These are phyloP conservation scores for Hydrotaea cyrtoneurina DNA, from an alignment of 2,888 invertebrate genomes.

Conservation along the genomic window DNA sequence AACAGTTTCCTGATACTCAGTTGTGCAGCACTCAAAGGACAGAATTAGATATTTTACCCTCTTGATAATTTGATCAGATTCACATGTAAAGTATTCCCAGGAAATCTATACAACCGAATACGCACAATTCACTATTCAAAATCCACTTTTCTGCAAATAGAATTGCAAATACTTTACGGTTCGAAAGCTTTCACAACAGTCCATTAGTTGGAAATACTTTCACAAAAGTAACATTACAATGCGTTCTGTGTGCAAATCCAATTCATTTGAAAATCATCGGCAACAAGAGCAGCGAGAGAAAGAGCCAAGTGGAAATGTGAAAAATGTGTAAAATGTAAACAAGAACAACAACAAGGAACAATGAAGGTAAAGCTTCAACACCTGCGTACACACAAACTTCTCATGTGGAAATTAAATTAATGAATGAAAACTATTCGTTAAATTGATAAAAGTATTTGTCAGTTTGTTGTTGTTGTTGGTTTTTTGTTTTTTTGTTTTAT, in stretches of 20 bases:
- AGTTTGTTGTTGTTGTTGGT: slow-evolving; percentile 16
- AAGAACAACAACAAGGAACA: background rate
- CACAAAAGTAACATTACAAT: background rate
- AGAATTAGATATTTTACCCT: too few relatives aligned
- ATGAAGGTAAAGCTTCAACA: slow-evolving; percentile 41
- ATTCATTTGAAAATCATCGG: slow-evolving; percentile 30
- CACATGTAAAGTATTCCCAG: too few relatives aligned
- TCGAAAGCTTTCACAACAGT: slow-evolving; percentile 1
- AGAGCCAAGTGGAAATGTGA: background rate
- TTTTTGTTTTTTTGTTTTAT: background rate
- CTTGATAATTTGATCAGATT: too few relatives aligned
- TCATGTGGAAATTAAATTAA: slow-evolving; percentile 45
- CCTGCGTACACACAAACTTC: slow-evolving; percentile 30
- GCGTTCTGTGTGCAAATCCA: background rate
- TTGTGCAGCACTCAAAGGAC: too few relatives aligned
- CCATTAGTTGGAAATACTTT: slow-evolving; percentile 2
- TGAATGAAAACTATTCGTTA: slow-evolving; percentile 51
- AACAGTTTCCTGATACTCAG: too few relatives aligned
- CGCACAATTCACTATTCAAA: too few relatives aligned
- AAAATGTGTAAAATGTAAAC: background rate
- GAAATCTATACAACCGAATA: too few relatives aligned
- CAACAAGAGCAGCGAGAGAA: background rate
- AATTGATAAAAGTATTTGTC: slow-evolving; percentile 44
- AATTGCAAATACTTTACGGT: background rate
- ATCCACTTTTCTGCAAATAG: background rate